phyloP scores from a whole-genome alignment of 2,113 vertebrate species.

The Leptocoma aspasia region DNA sequence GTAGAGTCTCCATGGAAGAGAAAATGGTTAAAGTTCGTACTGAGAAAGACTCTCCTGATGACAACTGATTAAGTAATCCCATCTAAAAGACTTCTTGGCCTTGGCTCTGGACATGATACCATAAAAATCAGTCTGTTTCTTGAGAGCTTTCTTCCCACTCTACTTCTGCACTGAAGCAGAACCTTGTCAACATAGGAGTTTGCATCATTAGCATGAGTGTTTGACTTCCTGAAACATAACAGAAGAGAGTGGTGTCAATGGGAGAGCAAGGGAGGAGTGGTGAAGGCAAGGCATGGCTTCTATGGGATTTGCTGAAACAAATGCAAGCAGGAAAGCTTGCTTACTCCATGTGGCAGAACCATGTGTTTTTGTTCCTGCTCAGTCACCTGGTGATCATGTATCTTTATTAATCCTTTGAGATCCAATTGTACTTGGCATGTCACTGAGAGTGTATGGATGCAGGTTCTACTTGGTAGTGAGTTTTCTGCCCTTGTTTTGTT shows the following conservation, averaged over 20 bases:
- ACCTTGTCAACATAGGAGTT: neutral
- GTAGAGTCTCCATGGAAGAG: neutral
- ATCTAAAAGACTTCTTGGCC: neutral
- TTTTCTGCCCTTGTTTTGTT: neutral
- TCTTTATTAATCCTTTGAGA: neutral
- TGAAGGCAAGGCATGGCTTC: neutral
- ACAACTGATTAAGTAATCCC: constrained; percentile 30
- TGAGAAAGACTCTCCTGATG: constrained; percentile 61
- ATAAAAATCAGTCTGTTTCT: constrained; percentile 24
- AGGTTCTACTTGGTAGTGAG: neutral
- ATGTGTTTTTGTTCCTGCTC: neutral
- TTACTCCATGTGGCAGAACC: neutral
- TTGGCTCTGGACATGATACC: neutral
- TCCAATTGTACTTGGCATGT: neutral
- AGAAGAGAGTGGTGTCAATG: neutral
- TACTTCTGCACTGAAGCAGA: constrained; percentile 36
- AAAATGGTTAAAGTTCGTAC: neutral
- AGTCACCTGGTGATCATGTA: neutral
- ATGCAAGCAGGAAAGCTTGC: constrained; percentile 3
- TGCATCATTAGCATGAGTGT: constrained; percentile 50
- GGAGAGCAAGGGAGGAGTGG: neutral
- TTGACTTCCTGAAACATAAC: constrained; percentile 51
- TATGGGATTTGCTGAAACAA: neutral
- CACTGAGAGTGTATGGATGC: neutral
- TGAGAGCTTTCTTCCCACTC: neutral